Evolutionary conservation across 92 coral and sea anemone species (phyloP).

Genomic region (Blastomussa wellsi): DNA sequence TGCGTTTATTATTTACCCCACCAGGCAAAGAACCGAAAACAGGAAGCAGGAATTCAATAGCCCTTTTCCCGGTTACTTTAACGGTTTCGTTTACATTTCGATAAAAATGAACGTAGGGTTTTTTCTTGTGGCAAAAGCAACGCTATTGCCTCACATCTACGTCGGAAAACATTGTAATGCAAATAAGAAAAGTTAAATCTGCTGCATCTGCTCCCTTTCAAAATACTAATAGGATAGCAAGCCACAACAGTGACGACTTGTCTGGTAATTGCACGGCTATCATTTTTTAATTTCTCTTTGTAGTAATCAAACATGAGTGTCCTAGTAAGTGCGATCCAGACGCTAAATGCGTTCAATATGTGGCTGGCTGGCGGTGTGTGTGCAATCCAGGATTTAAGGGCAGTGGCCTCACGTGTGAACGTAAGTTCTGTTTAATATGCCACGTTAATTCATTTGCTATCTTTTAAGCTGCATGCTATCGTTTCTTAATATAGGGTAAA

Average conservation of each 20-base stretch:
- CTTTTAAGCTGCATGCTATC: background rate
- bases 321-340: slow-evolving; percentile 64
- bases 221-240: background rate
- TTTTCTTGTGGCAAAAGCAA: too few relatives aligned
- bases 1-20: background rate
- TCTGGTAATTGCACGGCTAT: too few relatives aligned
- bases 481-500: too few relatives aligned
- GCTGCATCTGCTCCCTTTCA: too few relatives aligned
- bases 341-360: slow-evolving; percentile 61
- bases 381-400: slow-evolving; percentile 79
- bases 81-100: too few relatives aligned
- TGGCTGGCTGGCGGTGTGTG: slow-evolving; percentile 54
- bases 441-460: background rate
- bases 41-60: background rate
- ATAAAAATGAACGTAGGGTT: too few relatives aligned
- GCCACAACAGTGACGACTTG: too few relatives aligned
- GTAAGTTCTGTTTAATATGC: slow-evolving; percentile 42
- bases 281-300: background rate
- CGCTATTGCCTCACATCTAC: too few relatives aligned
- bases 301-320: slow-evolving; percentile 29
- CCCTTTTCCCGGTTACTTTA: too few relatives aligned
- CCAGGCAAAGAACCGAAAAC: too few relatives aligned
- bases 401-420: slow-evolving; percentile 65
- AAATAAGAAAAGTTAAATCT: too few relatives aligned
- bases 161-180: too few relatives aligned